A percentile compares a stretch with the other conserved stretches of the same genome.
Evolutionary conservation across 2,113 vertebrate species (phyloP).

Genomic region (Planiliza haematocheilus): DNA sequence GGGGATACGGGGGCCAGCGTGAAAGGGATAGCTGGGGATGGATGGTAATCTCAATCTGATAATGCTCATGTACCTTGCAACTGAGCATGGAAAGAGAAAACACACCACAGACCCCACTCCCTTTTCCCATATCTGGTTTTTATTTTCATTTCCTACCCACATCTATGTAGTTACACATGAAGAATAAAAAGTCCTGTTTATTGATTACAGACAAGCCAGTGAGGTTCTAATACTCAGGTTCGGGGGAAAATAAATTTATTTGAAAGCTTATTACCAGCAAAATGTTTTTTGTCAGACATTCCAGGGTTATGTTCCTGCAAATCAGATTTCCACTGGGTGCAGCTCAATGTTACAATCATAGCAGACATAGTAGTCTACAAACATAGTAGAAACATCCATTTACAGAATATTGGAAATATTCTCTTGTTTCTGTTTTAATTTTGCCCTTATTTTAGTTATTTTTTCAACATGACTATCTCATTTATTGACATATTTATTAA

Average conservation of each 20-base stretch:
- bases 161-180: slow-evolving; percentile 7
- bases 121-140: slow-evolving; percentile 38
- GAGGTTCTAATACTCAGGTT: slow-evolving; percentile 8
- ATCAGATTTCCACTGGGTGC: slow-evolving; percentile 61
- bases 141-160: slow-evolving; percentile 4
- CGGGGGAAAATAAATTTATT: neutral
- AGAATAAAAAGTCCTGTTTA: slow-evolving; percentile 2
- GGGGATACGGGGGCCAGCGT: slow-evolving; percentile 49
- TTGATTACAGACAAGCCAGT: neutral
- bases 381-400: slow-evolving; percentile 32
- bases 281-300: slow-evolving; percentile 43
- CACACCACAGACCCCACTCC: slow-evolving; percentile 30
- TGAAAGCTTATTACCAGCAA: neutral
- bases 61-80: slow-evolving; percentile 41
- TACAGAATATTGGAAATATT: slow-evolving; percentile 30
- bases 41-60: slow-evolving; percentile 74
- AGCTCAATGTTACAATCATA: slow-evolving; percentile 62
- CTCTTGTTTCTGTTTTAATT: slow-evolving; percentile 26
- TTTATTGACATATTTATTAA: too few species aligned
- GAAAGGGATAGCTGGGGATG: slow-evolving; percentile 53
- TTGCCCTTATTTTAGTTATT: slow-evolving; percentile 16
- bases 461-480: too few species aligned
- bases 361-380: too few species aligned
- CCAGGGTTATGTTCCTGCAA: slow-evolving; percentile 65
- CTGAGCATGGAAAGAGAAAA: slow-evolving; percentile 48